These are phyloP conservation scores for Sebastes variabilis DNA, from an alignment of 2,797 vertebrate species.

Conservation along the genomic window DNA sequence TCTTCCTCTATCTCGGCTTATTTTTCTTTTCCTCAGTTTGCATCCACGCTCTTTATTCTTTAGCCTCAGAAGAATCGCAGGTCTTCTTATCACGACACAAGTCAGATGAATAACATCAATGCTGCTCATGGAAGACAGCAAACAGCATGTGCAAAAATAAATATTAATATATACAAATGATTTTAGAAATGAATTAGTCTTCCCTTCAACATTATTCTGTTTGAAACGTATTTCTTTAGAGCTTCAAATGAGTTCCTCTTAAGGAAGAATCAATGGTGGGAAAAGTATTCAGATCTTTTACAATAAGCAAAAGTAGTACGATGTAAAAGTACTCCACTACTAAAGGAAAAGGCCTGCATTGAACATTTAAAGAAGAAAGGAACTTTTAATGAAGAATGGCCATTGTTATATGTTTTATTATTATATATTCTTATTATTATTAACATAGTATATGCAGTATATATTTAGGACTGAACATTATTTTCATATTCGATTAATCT, in stretches of 20 bases:
- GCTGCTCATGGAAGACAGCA: not conserved
- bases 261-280: not conserved
- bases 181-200: not conserved
- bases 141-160: not conserved
- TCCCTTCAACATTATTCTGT: not conserved
- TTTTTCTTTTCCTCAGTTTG: constrained; percentile 14
- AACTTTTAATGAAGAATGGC: not conserved
- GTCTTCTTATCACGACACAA: not conserved
- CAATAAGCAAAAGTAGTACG: not conserved
- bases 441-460: no score
- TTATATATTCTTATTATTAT: not conserved
- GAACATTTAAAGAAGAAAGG: not conserved
- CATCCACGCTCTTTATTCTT: not conserved
- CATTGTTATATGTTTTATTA: not conserved
- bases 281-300: not conserved
- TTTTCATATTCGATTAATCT: no score
- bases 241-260: not conserved
- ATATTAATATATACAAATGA: not conserved
- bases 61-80: not conserved
- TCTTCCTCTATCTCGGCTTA: not conserved
- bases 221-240: not conserved
- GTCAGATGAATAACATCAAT: not conserved
- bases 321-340: not conserved
- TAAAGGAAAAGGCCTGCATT: not conserved
- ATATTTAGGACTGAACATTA: no score